Evolutionary conservation across 2,113 vertebrate genomes (phyloP), one percentile per base, ranked within the genome.

Genomic region (Clarias macrocephalus): DNA sequence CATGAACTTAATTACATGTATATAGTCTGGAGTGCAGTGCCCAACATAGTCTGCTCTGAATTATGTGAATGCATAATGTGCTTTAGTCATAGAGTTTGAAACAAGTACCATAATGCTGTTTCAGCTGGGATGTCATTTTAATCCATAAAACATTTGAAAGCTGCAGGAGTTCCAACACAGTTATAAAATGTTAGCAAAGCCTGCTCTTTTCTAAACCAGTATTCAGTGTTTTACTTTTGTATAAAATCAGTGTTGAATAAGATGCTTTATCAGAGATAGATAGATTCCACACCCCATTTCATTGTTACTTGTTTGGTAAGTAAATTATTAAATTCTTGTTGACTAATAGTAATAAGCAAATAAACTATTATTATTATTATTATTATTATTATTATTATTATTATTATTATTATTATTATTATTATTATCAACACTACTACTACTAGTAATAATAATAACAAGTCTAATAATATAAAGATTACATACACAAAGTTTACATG

Each of bases 1-100:
- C 90, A 87, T 89, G 85, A 60, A 68, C 84, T 88, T 90, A 91
- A 91, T 92, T 91, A 89, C 86, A 82, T 62, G 56, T 86, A 90
- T 81, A 85, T 89, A 83, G 85, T 89, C 84, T 30, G 62, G 59
- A 87, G 82, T 30, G 65, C 76, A 84, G 82, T 80, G 57, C 37
- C 84, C 65, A 70, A 42, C 54, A 72, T 81, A 86, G 80, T 77
- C 88, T 80, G 84, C 82, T 80, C 75, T 81, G 87, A 89, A 87
- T 85, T 82, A 82, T 84, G 80, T 89, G 84, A 91, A 91, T 88
- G 86, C 81, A 70, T 91, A 88, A 91, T 87, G 83, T 18, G 76
- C 76, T 88, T 83, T 83, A 73, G 72, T 52, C 54, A 77, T 18
- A 72, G 76, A 88, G 57, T 66, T 65, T 84, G 42, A 89, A 83